Conservation (phyloP, 2,113 vertebrate genomes). For the Panurus biarmicus region DNA sequence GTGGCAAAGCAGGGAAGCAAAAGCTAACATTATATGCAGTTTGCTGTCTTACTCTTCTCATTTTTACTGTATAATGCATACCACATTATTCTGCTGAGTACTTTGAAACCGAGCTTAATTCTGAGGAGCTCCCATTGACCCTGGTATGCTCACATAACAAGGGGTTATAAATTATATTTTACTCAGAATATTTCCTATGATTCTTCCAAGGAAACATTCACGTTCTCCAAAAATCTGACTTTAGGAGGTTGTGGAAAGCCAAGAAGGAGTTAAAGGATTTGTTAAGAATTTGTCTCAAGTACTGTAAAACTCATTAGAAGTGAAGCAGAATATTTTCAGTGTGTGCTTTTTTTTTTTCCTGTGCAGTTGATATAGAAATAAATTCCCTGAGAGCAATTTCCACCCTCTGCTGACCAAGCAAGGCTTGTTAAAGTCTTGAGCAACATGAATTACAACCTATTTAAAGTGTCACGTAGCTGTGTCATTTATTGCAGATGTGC, state of each 20-base stretch:
- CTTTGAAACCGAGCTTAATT: background rate
- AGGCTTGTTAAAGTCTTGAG: background rate
- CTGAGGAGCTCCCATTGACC: background rate
- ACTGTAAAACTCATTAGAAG: background rate
- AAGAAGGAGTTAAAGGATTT: background rate
- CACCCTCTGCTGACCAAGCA: background rate
- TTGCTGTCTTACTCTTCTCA: background rate
- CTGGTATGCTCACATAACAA: background rate
- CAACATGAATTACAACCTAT: background rate
- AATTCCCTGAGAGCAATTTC: background rate
- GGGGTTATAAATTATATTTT: background rate
- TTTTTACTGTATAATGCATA: background rate
- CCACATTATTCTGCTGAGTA: background rate
- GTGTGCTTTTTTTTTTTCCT: background rate
- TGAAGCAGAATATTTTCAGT: background rate
- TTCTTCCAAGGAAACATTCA: background rate
- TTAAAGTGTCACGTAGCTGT: background rate
- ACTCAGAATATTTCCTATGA: background rate
- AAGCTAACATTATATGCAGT: accelerated
- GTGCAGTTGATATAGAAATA: background rate
- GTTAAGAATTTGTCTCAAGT: background rate
- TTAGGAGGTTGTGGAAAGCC: background rate
- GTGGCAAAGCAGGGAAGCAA: background rate
- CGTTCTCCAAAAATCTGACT: background rate
- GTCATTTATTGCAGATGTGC: background rate